These are phyloP conservation scores for Drosophila carrolli DNA, from an alignment of 1,140 invertebrate species.

Conservation along the genomic window DNA sequence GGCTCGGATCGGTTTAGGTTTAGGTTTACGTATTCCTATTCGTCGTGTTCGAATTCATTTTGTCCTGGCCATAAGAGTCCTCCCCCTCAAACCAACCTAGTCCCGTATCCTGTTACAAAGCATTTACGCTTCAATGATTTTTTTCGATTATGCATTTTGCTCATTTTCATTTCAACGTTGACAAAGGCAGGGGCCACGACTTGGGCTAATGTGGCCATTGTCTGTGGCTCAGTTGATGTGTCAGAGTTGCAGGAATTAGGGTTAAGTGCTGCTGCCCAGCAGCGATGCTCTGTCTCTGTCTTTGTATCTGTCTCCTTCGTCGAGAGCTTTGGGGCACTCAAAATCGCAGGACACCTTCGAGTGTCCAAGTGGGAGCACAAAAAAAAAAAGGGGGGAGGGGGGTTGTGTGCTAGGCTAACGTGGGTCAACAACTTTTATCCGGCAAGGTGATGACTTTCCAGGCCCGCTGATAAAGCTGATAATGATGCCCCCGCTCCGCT, in stretches of 20 bases:
- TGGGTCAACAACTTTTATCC: slow-evolving; percentile 73
- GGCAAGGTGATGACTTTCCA: slow-evolving; percentile 53
- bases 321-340: not conserved
- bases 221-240: slow-evolving; percentile 53
- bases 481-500: slow-evolving; percentile 6
- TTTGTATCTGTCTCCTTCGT: not conserved
- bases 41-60: slow-evolving; percentile 1
- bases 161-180: slow-evolving; percentile 79
- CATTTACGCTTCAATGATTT: slow-evolving; percentile 78
- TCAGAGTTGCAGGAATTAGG: slow-evolving; percentile 61
- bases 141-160: slow-evolving; percentile 80
- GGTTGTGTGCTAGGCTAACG: slow-evolving; percentile 46
- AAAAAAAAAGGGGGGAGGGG: not conserved
- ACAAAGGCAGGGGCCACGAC: slow-evolving; percentile 58
- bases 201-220: slow-evolving; percentile 66
- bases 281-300: slow-evolving; percentile 24
- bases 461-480: slow-evolving; percentile 10
- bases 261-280: slow-evolving; percentile 57
- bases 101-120: slow-evolving; percentile 76
- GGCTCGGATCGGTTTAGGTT: slow-evolving; percentile 19
- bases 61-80: not conserved
- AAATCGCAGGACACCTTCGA: slow-evolving; percentile 13
- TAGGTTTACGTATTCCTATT: slow-evolving; percentile 15
- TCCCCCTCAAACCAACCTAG: not conserved
- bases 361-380: not conserved